Evolutionary conservation across 1,140 invertebrate genomes (phyloP).

Genomic region (Bombyx mandarina): DNA sequence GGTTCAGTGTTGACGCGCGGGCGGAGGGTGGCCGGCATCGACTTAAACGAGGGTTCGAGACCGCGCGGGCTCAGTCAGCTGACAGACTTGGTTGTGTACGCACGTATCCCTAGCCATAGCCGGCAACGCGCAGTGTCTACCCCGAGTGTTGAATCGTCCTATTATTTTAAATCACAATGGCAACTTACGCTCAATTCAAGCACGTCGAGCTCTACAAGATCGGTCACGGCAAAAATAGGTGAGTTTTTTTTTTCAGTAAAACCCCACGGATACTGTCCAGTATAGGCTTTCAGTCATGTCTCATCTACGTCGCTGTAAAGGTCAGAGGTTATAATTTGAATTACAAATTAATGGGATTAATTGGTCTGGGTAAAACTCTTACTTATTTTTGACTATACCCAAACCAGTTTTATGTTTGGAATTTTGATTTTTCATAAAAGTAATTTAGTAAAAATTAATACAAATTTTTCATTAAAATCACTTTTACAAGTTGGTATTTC

Average conservation of each 20-base stretch:
- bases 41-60: slow-evolving; percentile 57
- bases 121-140: slow-evolving; percentile 45
- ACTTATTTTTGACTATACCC: background rate
- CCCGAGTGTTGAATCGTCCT: slow-evolving; percentile 31
- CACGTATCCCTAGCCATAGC: slow-evolving; percentile 22
- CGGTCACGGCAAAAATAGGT: slow-evolving; percentile 80
- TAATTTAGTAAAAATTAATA: background rate
- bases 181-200: slow-evolving; percentile 79
- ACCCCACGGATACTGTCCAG: too few relatives aligned
- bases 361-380: background rate
- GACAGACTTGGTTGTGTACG: slow-evolving; percentile 33
- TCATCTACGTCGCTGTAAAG: slow-evolving; percentile 18
- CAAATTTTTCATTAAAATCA: background rate
- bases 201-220: slow-evolving; percentile 81
- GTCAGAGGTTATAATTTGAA: slow-evolving; percentile 19
- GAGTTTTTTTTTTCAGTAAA: slow-evolving; percentile 12
- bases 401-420: background rate
- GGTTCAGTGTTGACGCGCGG: slow-evolving; percentile 49
- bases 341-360: background rate
- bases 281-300: too few relatives aligned
- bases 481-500: too few relatives aligned
- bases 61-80: slow-evolving; percentile 65
- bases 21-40: slow-evolving; percentile 60
- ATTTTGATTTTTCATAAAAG: background rate
- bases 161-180: slow-evolving; percentile 61